phyloP scores from a whole-genome alignment of 2,797 vertebrate species.

The Manis crassicaudata region DNA sequence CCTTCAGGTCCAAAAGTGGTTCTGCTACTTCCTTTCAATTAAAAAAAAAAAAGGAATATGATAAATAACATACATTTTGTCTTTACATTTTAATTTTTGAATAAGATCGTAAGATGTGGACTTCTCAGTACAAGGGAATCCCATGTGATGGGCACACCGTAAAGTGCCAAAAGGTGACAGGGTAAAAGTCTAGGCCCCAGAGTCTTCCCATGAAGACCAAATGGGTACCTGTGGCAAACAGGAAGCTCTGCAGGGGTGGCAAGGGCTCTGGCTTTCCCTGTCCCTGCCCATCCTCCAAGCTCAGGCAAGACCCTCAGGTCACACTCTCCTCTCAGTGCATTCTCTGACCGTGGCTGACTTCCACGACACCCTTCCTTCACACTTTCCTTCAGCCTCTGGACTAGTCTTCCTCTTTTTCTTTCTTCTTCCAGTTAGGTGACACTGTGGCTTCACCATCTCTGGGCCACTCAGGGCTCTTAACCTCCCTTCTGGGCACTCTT shows the following conservation, averaged over 20 bases:
- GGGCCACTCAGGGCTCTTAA: background rate
- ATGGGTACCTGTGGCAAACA: background rate
- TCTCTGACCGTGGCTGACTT: background rate
- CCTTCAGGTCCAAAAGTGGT: constrained; percentile 97
- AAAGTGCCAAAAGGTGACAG: background rate
- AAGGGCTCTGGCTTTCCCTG: background rate
- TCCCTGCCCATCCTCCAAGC: background rate
- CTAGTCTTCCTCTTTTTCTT: background rate
- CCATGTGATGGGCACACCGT: background rate
- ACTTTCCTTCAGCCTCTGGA: background rate
- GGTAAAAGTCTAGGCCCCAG: background rate
- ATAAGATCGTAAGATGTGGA: background rate
- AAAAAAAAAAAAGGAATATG: constrained; percentile 48
- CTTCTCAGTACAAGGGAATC: background rate
- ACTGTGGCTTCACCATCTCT: background rate
- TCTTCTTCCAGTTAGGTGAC: background rate
- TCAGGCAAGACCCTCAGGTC: background rate
- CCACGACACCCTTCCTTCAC: background rate
- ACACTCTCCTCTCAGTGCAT: background rate
- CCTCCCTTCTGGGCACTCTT: background rate
- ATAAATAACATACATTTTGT: constrained; percentile 29
- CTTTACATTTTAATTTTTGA: background rate
- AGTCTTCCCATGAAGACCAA: background rate
- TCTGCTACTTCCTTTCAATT: constrained; percentile 95
- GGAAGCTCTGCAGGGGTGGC: background rate